Conservation (phyloP, 1,140 invertebrate genomes). For the Acromyrmex echinatior region DNA sequence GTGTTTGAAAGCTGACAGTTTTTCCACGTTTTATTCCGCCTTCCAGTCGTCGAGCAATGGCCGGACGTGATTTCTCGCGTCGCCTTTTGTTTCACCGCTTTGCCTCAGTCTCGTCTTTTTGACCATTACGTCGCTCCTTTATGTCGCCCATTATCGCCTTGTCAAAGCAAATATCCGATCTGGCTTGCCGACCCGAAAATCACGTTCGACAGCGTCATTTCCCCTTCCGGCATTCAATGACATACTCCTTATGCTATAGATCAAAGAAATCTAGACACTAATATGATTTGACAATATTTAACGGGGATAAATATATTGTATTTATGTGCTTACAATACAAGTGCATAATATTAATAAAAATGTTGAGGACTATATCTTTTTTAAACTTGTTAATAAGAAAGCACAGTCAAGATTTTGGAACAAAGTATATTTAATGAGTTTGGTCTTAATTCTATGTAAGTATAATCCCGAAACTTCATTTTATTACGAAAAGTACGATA, state of each 20-base stretch:
- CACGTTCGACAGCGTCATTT: constrained; percentile 80
- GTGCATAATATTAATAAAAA: neutral
- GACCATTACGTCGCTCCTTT: constrained; percentile 52
- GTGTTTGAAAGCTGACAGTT: constrained; percentile 51
- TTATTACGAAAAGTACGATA: constrained; percentile 20
- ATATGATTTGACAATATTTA: constrained; percentile 18
- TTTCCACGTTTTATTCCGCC: constrained; percentile 63
- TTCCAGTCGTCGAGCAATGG: constrained; percentile 68
- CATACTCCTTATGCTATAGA: neutral
- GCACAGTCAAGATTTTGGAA: neutral
- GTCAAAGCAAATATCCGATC: constrained; percentile 83
- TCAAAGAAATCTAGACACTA: neutral
- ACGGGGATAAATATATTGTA: neutral
- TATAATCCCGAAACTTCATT: neutral
- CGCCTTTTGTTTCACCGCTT: constrained; percentile 54
- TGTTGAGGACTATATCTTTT: neutral
- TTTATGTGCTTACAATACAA: neutral
- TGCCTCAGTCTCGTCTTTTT: constrained; percentile 38
- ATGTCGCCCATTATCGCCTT: constrained; percentile 30
- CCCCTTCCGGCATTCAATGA: constrained; percentile 76
- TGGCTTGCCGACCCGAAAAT: constrained; percentile 66
- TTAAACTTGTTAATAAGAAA: neutral
- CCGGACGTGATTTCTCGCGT: constrained; percentile 73
- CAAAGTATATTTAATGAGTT: neutral
- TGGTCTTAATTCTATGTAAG: neutral